phyloP scores from a whole-genome alignment of 2,888 invertebrate species.

The Sclerodermus sp. region DNA sequence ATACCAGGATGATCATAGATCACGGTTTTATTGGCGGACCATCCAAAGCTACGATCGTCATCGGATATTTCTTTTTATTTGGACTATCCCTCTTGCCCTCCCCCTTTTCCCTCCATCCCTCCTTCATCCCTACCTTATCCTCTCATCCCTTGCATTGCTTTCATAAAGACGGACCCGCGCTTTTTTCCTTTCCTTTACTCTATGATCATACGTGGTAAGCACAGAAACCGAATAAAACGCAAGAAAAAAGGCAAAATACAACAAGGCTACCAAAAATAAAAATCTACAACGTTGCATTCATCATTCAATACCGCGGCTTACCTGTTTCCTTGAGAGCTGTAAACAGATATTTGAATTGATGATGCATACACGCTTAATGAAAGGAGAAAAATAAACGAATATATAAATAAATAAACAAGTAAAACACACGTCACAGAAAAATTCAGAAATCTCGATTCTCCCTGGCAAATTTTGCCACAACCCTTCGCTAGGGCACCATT shows the following conservation, averaged over 20 bases:
- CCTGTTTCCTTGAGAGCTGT: slow-evolving; percentile 58
- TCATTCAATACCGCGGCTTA: slow-evolving; percentile 52
- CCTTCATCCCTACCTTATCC: too few relatives aligned
- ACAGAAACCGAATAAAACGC: slow-evolving; percentile 13
- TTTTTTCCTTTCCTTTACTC: too few relatives aligned
- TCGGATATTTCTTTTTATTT: too few relatives aligned
- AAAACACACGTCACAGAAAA: slow-evolving; percentile 36
- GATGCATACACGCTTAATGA: slow-evolving; percentile 37
- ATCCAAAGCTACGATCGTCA: too few relatives aligned
- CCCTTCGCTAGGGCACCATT: slow-evolving; percentile 30
- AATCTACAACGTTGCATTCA: slow-evolving; percentile 48
- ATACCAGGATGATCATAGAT: slow-evolving; percentile 28
- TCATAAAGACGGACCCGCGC: too few relatives aligned
- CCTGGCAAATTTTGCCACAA: slow-evolving; percentile 28
- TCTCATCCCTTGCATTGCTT: too few relatives aligned
- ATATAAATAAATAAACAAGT: neutral
- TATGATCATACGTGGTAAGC: too few relatives aligned
- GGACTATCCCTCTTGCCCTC: too few relatives aligned
- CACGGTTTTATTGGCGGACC: slow-evolving; percentile 9
- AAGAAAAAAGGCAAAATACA: slow-evolving; percentile 18
- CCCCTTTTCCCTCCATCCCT: too few relatives aligned
- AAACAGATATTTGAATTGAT: slow-evolving; percentile 51
- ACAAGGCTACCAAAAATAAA: slow-evolving; percentile 35
- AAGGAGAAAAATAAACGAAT: slow-evolving; percentile 3
- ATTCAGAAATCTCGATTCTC: slow-evolving; percentile 19